Evolutionary conservation across 2,797 vertebrate genomes (phyloP).

Genomic region (Alfaro cultratus): DNA sequence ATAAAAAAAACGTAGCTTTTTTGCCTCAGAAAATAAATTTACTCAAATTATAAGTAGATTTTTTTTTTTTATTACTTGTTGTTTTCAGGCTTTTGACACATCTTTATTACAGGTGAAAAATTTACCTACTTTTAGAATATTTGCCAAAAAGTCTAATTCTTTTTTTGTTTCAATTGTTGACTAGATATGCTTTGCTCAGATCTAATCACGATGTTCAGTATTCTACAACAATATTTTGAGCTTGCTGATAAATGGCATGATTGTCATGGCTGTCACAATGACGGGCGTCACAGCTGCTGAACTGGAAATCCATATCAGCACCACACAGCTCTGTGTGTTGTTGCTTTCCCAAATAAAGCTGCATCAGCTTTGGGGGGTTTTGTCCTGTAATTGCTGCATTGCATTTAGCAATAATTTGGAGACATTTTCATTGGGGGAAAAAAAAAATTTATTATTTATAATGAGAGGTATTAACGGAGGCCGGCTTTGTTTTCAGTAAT

Average conservation of each 20-base stretch:
- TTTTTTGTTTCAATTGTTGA: slow-evolving; percentile 14
- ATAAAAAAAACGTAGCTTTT: not conserved
- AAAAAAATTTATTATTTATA: not conserved
- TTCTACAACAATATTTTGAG: slow-evolving; percentile 30
- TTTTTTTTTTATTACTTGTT: not conserved
- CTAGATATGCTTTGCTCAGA: slow-evolving; percentile 11
- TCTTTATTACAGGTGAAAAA: not conserved
- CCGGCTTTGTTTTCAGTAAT: not conserved
- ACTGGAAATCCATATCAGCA: slow-evolving; percentile 44
- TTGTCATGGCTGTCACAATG: slow-evolving; percentile 28
- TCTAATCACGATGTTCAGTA: slow-evolving; percentile 30
- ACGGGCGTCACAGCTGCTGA: slow-evolving; percentile 24
- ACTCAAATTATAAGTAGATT: not conserved
- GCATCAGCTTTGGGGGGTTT: slow-evolving; percentile 11
- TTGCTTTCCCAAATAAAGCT: slow-evolving; percentile 19
- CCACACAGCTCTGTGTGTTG: slow-evolving; percentile 32
- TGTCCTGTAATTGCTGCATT: slow-evolving; percentile 25
- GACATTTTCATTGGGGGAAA: slow-evolving; percentile 13
- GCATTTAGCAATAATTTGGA: slow-evolving; percentile 20
- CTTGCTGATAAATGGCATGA: slow-evolving; percentile 35
- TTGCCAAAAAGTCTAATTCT: not conserved
- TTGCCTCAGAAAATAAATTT: not conserved
- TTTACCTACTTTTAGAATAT: not conserved
- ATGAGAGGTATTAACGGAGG: not conserved
- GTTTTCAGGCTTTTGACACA: not conserved